Conservation (phyloP, 2,113 vertebrate species). For the Crocuta crocuta region DNA sequence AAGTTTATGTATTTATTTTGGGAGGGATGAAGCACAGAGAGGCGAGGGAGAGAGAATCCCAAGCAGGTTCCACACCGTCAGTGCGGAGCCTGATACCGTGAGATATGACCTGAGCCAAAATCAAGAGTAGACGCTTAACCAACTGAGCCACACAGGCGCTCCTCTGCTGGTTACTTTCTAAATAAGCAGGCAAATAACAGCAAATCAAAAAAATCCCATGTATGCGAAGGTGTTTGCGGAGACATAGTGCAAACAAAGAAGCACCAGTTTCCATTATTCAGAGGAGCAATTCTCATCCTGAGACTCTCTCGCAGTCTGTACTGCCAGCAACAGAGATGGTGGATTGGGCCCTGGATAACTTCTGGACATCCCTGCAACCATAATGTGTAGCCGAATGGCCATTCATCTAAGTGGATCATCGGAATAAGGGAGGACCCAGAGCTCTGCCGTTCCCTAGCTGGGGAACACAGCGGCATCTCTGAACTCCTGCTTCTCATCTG, state of each 20-base stretch:
- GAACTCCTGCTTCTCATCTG: neutral
- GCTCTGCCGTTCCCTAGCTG: neutral
- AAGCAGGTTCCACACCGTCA: no score
- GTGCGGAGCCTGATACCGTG: no score
- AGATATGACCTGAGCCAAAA: no score
- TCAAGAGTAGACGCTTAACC: no score
- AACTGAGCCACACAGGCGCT: no score
- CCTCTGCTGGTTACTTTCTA: neutral
- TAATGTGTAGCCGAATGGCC: neutral
- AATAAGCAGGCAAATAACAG: neutral
- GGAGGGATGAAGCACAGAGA: no score
- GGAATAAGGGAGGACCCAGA: neutral
- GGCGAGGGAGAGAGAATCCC: no score
- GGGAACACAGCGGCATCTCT: neutral
- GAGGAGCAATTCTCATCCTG: neutral
- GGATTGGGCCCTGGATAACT: neutral
- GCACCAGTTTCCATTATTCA: neutral
- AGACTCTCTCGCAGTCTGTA: neutral
- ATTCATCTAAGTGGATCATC: neutral
- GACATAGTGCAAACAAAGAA: neutral
- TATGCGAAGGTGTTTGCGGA: neutral
- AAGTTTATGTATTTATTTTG: no score
- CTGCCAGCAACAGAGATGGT: neutral
- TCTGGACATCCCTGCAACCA: neutral
- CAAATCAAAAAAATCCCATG: neutral